These are phyloP conservation scores for Stenichneumon culpator DNA, from an alignment of 2,888 invertebrate species.

Conservation along the genomic window DNA sequence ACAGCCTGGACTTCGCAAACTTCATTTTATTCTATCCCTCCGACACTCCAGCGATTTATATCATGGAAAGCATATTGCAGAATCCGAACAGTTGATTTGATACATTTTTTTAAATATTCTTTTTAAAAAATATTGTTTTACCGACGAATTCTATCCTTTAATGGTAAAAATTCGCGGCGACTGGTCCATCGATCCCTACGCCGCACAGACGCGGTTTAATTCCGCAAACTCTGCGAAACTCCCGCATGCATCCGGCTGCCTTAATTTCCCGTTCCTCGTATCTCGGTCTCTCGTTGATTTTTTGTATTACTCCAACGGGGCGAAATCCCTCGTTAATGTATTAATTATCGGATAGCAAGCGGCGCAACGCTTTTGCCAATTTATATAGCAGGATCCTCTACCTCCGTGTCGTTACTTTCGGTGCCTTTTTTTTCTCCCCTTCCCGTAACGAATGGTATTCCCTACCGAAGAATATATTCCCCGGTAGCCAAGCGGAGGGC, in stretches of 20 bases:
- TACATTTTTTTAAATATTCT: background rate
- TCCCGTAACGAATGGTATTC: constrained; percentile 53
- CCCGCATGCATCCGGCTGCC: background rate
- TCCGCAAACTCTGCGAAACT: background rate
- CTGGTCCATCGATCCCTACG: background rate
- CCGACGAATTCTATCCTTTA: background rate
- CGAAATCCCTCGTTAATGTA: constrained; percentile 39
- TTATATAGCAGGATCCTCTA: constrained; percentile 20
- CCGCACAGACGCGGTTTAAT: background rate
- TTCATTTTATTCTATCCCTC: constrained; percentile 7
- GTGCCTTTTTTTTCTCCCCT: background rate
- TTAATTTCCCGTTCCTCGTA: background rate
- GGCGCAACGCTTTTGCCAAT: constrained; percentile 27
- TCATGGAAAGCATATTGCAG: background rate
- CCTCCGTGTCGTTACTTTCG: background rate
- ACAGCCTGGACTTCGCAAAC: background rate
- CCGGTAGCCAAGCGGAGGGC: constrained; percentile 37
- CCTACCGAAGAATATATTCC: constrained; percentile 55
- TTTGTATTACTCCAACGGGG: constrained; percentile 18
- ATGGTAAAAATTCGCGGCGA: background rate
- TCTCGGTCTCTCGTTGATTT: constrained; percentile 4
- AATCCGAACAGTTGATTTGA: background rate
- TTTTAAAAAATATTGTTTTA: background rate
- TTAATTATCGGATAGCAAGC: constrained; percentile 46
- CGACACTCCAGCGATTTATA: background rate